Evolutionary conservation across 2,797 vertebrate genomes (phyloP).

Genomic region (Enteromius anoplus): DNA sequence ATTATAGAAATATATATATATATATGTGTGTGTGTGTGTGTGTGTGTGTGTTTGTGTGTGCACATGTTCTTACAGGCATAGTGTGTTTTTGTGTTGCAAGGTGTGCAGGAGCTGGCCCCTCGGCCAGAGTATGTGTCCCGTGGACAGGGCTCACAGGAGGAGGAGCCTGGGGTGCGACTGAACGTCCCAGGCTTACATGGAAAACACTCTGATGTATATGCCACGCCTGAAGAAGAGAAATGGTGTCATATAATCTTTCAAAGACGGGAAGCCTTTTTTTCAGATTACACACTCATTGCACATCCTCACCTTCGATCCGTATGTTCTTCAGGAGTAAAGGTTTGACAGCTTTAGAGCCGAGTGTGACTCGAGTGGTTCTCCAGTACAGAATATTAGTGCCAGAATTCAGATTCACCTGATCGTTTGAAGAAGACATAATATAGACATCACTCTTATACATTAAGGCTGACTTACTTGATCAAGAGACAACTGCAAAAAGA

Average conservation of each 20-base stretch:
- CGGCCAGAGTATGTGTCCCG: constrained; percentile 89
- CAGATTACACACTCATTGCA: background rate
- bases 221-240: constrained; percentile 82
- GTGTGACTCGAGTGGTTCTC: constrained; percentile 92
- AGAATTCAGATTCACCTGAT: constrained; percentile 91
- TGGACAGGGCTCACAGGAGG: constrained; percentile 85
- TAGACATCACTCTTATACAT: too few species aligned
- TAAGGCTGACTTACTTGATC: too few species aligned
- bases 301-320: constrained; percentile 88
- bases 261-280: background rate
- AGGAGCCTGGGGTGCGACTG: constrained; percentile 85
- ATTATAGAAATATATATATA: too few species aligned
- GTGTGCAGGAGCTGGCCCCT: constrained; percentile 89
- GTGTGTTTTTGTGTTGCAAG: constrained; percentile 82
- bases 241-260: background rate
- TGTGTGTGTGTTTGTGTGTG: too few species aligned
- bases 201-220: constrained; percentile 95
- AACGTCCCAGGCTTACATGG: constrained; percentile 93
- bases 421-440: background rate
- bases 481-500: too few species aligned
- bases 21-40: too few species aligned
- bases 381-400: constrained; percentile 96
- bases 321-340: constrained; percentile 93
- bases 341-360: constrained; percentile 89
- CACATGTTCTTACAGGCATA: constrained; percentile 83